Conservation (phyloP, 2,797 vertebrate genomes). For the Spinibarbus caldwelli region DNA sequence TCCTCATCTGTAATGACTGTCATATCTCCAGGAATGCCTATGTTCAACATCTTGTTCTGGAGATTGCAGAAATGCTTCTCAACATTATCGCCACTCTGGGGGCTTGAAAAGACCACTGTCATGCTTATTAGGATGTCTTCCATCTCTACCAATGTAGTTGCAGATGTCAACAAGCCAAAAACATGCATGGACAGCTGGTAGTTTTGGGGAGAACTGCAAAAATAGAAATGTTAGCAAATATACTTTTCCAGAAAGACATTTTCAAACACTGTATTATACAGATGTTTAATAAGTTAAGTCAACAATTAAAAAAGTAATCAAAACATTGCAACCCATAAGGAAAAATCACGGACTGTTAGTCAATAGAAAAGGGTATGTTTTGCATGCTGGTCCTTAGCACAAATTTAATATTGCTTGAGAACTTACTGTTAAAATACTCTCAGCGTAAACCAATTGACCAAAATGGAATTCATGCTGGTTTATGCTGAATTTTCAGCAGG, state of each 20-base stretch:
- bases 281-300: too few relatives aligned
- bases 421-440: too few relatives aligned
- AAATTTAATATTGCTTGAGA: too few relatives aligned
- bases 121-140: background rate
- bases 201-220: constrained; percentile 6
- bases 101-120: background rate
- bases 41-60: background rate
- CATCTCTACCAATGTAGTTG: background rate
- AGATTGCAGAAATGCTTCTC: background rate
- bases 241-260: background rate
- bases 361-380: too few relatives aligned
- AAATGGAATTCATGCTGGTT: too few relatives aligned
- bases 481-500: too few relatives aligned
- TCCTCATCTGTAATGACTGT: background rate
- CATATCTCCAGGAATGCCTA: background rate
- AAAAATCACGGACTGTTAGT: too few relatives aligned
- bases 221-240: background rate
- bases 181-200: background rate
- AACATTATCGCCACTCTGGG: background rate
- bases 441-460: too few relatives aligned
- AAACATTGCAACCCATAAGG: too few relatives aligned
- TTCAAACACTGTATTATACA: background rate
- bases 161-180: constrained; percentile 1
- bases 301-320: too few relatives aligned
- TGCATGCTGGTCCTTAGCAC: too few relatives aligned